These are phyloP conservation scores for Tetrax tetrax DNA, from an alignment of 2,113 vertebrate species.

Conservation along the genomic window DNA sequence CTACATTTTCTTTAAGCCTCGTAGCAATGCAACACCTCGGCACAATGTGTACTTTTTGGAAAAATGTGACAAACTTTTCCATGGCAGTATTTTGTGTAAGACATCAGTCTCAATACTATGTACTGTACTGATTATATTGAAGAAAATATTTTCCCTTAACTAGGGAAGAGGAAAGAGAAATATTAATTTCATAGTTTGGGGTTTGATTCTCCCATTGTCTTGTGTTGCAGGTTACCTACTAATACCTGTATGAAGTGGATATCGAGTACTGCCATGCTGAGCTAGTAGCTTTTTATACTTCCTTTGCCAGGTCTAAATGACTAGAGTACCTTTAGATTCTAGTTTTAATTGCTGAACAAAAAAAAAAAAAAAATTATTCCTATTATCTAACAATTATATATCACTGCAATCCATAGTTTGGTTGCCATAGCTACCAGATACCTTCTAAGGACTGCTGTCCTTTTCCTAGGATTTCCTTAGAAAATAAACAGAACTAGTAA, in stretches of 20 bases:
- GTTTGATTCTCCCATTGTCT: background rate
- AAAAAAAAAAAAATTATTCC: background rate
- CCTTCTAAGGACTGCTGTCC: background rate
- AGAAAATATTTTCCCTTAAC: background rate
- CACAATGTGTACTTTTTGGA: background rate
- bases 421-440: constrained; percentile 6
- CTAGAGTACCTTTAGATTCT: background rate
- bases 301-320: background rate
- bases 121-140: background rate
- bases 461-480: background rate
- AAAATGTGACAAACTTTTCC: background rate
- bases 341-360: background rate
- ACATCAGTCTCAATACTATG: background rate
- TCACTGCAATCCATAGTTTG: background rate
- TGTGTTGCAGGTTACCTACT: background rate
- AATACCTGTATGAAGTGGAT: background rate
- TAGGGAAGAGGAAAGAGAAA: background rate
- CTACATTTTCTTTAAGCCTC: background rate
- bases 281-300: background rate
- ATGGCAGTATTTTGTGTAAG: background rate
- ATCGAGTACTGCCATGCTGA: background rate
- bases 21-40: background rate
- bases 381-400: background rate
- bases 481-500: background rate
- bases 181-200: background rate